Conservation (phyloP, 1,140 invertebrate species). For the Helicoverpa armigera region DNA sequence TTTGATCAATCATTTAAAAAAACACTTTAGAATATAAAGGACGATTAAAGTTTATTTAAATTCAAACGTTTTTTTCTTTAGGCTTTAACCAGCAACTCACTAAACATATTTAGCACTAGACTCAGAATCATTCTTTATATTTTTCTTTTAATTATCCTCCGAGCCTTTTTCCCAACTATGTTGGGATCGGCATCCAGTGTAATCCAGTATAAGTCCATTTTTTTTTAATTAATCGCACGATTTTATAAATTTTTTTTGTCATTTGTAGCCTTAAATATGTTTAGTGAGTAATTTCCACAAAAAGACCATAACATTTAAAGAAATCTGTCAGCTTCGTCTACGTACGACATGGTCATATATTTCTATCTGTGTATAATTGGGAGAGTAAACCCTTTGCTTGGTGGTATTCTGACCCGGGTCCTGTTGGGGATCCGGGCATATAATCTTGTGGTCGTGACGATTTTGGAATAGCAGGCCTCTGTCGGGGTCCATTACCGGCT, state of each 20-base stretch:
- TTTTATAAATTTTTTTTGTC: too few relatives aligned
- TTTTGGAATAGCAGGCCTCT: constrained; percentile 90
- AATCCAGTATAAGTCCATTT: too few relatives aligned
- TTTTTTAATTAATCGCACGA: not conserved
- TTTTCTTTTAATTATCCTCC: not conserved
- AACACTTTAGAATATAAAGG: not conserved
- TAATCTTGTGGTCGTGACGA: constrained; percentile 88
- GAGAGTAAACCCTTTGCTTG: constrained; percentile 84
- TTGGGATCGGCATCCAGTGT: too few relatives aligned
- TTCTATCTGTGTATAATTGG: constrained; percentile 87
- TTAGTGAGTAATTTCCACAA: not conserved
- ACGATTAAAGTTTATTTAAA: not conserved
- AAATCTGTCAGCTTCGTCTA: constrained; percentile 78
- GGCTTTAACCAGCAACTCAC: too few relatives aligned
- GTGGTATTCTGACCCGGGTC: constrained; percentile 86
- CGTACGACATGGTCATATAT: constrained; percentile 89
- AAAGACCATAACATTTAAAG: not conserved
- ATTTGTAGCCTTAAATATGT: too few relatives aligned
- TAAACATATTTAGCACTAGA: too few relatives aligned
- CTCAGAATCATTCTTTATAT: too few relatives aligned
- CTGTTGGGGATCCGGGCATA: constrained; percentile 86
- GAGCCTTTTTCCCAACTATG: too few relatives aligned
- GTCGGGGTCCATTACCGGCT: constrained; percentile 89
- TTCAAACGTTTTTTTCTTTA: not conserved
- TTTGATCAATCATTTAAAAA: not conserved